Conservation (phyloP, 2,113 vertebrate genomes). For the Aspiorhynchus laticeps region DNA sequence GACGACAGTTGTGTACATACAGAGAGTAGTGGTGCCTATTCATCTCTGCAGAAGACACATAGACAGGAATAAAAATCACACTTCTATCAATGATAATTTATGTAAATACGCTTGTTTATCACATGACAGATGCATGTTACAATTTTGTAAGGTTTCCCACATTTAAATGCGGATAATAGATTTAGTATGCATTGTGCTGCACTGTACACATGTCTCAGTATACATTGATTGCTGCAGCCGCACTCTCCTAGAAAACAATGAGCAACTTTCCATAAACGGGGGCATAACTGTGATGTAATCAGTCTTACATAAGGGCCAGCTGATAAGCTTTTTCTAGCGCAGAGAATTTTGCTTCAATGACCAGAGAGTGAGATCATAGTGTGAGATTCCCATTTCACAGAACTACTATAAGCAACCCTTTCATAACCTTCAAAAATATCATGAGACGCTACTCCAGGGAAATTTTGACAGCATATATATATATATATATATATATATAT, state of each 20-base stretch:
- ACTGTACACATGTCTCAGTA: background rate
- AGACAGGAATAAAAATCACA: background rate
- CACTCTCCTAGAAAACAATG: constrained; percentile 12
- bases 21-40: constrained; percentile 93
- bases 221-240: background rate
- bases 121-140: background rate
- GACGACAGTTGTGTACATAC: constrained; percentile 91
- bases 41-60: constrained; percentile 80
- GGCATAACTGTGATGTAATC: constrained; percentile 67
- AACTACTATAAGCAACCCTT: background rate
- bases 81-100: background rate
- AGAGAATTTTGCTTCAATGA: constrained; percentile 27
- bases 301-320: constrained; percentile 68
- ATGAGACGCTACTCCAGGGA: background rate
- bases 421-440: background rate
- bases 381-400: background rate
- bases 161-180: background rate
- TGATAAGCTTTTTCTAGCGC: constrained; percentile 57
- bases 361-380: constrained; percentile 34
- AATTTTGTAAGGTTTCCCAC: background rate
- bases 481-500: too few species aligned
- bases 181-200: background rate
- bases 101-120: constrained; percentile 12
- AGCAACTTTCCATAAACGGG: constrained; percentile 34
- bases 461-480: background rate